Base-by-base conservation (phyloP, 1,140 invertebrate species). In the Wiebesia pumilae region DNA sequence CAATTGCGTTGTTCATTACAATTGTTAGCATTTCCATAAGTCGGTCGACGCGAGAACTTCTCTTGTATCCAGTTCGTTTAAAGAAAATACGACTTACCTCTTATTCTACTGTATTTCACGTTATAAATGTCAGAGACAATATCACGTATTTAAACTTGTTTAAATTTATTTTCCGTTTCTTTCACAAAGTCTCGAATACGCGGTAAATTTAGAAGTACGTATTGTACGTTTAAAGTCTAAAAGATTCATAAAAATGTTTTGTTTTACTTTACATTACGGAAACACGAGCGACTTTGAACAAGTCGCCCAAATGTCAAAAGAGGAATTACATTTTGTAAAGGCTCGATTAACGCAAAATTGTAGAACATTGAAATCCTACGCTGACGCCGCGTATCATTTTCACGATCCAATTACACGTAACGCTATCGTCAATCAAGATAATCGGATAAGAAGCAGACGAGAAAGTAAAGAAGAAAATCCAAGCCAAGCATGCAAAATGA, bases 371-470 rank as follows among this genome's bases (percentile, higher is more conserved):
- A 77, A 47, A 77, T 77, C 30, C 77, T 78, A 51, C 77, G 47
- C 43, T 54, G 30, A 78, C 30, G 43, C 77, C 30, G 47, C n/a
- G 19, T 78, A 78, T 77, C 73, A 77, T 78, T 33, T 78, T 78
- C 73, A 78, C 54, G n/a, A 78, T 54, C 77, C n/a, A 78, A 78
- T 78, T 77, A 77, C 73, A 77, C 7, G 30, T 14, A 47, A 54
- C 30, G 51, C 9, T 12, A 43, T 51, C 47, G 0, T 7, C 7
- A 40, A 21, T 19, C 12, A 40, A 35, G 54, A 38, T 33, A 81
- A 81, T 81, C 54, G 16, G 12, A 65, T 21, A 35, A 51, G 77
- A 79, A 27, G 30, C 33, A 14, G 30, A 54, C 7, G n/a, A 54
- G 33, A 79, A 51, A 47, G 43, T 54, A 54, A 81, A 81, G 69